phyloP scores from a whole-genome alignment of 2,797 vertebrate species.

The Xenops minutus region DNA sequence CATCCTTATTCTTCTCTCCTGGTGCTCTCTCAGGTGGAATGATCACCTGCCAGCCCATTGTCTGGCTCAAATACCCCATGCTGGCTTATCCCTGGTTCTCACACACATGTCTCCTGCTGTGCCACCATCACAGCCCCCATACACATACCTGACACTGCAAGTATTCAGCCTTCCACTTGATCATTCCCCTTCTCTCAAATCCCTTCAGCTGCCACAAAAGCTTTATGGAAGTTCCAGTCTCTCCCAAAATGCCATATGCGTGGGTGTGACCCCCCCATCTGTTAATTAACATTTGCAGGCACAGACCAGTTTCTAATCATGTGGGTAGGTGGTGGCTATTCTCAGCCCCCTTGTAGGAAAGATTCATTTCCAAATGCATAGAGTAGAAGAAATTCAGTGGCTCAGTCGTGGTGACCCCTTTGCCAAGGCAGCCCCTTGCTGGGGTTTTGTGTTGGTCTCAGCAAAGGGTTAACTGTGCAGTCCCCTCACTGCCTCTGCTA shows the following conservation, averaged over 20 bases:
- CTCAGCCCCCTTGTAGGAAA: background rate
- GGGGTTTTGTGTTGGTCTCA: background rate
- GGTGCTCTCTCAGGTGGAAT: background rate
- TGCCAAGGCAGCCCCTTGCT: background rate
- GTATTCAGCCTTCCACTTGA: background rate
- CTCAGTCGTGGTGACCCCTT: rapidly evolving
- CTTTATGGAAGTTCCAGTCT: background rate
- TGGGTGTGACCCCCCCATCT: background rate
- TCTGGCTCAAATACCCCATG: background rate
- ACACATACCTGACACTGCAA: rapidly evolving
- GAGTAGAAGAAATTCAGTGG: background rate
- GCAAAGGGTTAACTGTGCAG: slow-evolving; percentile 57
- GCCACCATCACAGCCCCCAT: background rate
- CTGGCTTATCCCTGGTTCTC: background rate
- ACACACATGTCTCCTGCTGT: rapidly evolving
- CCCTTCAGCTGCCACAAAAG: background rate
- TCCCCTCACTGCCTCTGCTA: background rate
- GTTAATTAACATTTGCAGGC: background rate
- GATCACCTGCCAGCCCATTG: background rate
- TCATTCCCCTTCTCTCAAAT: background rate
- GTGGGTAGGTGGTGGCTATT: background rate
- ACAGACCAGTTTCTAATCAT: background rate
- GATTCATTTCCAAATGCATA: background rate
- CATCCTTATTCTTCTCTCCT: background rate
- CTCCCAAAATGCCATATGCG: background rate